Evolutionary conservation across 1,140 invertebrate species (phyloP), one percentile per base, ranked within the genome.

Genomic region (Centruroides sculpturatus): DNA sequence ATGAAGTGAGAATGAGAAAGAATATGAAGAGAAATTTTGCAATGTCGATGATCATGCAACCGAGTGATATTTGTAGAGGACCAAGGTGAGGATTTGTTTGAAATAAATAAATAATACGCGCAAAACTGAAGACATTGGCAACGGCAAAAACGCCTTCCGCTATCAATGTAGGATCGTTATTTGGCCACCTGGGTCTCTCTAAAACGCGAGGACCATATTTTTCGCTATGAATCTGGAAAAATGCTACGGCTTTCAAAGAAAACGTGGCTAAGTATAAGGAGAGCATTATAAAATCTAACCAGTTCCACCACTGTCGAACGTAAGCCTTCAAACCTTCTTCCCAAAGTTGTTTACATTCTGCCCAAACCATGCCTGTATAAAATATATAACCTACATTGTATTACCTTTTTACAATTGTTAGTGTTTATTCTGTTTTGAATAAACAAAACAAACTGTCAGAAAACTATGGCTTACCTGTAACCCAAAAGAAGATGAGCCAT

Each of bases 321-420:
- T 81, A 81, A 36, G 78, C 76, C 57, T 76, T 74, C 1, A 78
- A 71, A 5, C 80, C 80, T 65, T 78, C 77, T 66, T 79, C 75
- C 78, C 79, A 81, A 4, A 81, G 66, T 68, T 81, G 79, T 63
- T 81, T 81, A 59, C 80, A 77, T 70, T 81, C 80, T 6, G 78
- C 72, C 79, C 79, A 81, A 62, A 81, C 77, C 64, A 80, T 69
- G 60, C 78, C 78, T 78, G 36, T 5, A 11, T 47, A 6, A 46
- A 48, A 49, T 48, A 54, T 56, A 35, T 35, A 51, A 1, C 8
- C 5, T 50, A n/a, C 13, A 51, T 35, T 49, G n/a, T 12, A 23
- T 12, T 59, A 51, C 50, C 5, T 54, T 4, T 23, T 23, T 23
- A 23, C 23, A 23, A 23, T 23, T 23, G 2, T 23, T 23, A 23